Evolutionary conservation across 2,113 vertebrate species (phyloP), one percentile per base, ranked within the genome.

Genomic region (Dascyllus trimaculatus): DNA sequence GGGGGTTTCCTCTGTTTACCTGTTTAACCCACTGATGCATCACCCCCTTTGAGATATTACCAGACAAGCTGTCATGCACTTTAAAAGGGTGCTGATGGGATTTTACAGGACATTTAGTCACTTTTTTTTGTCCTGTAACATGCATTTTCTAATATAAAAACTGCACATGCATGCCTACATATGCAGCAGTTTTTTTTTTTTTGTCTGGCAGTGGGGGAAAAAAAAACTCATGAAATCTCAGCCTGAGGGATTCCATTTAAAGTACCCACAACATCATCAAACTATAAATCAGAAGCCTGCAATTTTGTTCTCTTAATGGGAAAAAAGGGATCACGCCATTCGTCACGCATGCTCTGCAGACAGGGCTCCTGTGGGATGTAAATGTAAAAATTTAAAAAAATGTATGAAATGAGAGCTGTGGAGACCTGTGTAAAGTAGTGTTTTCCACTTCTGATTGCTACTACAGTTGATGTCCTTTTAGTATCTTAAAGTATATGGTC

Each of bases 261-360:
- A 61, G 82, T 48, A 29, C 49, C 7, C 32, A 49, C 51, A 78
- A 61, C 29, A 38, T 18, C 74, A 59, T 58, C 63, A 81, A 78
- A 75, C 65, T 64, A 56, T 86, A 75, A 84, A 87, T 89, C 87
- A 81, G 67, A 59, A 79, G 48, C 67, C 40, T 81, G 59, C 62
- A 63, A 38, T 81, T 59, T 65, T 22, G 66, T 71, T 48, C 43
- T 70, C 45, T 45, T 88, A 85, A 82, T 86, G 32, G 8, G 32
- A 45, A 52, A 71, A 69, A 80, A 45, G 1, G 2, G 40, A 57
- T 58, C 61, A 48, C 40, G 19, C 53, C 65, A 84, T 88, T 78
- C 25, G 81, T 93, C 87, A 82, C 62, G 62, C 3, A 25, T 63
- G 29, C n/a, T 17, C 43, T 11, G 25, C 17, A 19, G 63, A 67